Base-by-base conservation (phyloP, 2,113 vertebrate species). In the Forbesichthys papilliferus region DNA sequence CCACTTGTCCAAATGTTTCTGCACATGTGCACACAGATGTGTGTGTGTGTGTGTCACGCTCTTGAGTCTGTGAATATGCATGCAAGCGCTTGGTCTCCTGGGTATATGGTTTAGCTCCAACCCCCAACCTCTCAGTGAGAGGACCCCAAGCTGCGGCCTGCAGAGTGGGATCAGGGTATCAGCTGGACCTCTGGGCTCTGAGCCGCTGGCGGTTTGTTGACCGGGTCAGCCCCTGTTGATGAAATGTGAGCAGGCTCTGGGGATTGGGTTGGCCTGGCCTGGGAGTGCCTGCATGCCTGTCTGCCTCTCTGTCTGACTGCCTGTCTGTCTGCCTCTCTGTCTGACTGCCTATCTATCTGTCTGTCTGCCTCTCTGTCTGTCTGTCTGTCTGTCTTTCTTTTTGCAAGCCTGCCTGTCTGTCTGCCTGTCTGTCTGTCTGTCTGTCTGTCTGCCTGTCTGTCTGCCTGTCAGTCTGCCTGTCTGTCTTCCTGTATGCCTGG, bases 191-290 rank as follows among this genome's bases (percentile, higher is more conserved):
- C 74, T 78, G 75, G 74, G 79, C 27, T 27, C 27, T 27, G 27
- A 27, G 2, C 27, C 27, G 27, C 27, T 27, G 27, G 27, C 69
- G 55, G 13, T 14, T 42, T 34, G 51, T 51, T 75, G 81, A 69
- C 81, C 64, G 68, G 48, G 12, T 49, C 48, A 69, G 64, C 60
- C 14, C 69, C 72, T 61, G 78, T 82, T 56, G 83, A 79, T 80
- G 84, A 81, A 87, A 86, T 83, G 78, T 79, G 72, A 81, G 73
- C 59, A 60, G 58, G 55, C 56, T 68, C 73, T 9, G 2, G 36
- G 57, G 65, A 61, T 51, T 48, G 57, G 65, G 55, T 51, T 48
- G 54, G 53, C 54, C 8, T 20, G 46, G 9, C 57, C 56, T 5
- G 61, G 73, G 69, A 78, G 56, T 62, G 16, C 54, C 66, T 66